Conservation (phyloP, 35 echinoderm and acorn worm species). For the Patiria miniata region DNA sequence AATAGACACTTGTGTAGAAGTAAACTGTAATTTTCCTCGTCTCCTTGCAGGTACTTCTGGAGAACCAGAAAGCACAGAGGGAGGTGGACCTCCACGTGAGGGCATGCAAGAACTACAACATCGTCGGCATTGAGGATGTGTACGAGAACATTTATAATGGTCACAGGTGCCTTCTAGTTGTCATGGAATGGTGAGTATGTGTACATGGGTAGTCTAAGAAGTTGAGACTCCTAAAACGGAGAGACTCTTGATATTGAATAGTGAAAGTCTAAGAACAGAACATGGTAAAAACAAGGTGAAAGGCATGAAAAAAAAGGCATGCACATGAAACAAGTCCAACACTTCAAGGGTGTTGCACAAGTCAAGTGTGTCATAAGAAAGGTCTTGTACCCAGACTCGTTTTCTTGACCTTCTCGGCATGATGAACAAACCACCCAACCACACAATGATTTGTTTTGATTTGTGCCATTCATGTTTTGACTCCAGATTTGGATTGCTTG, state of each 20-base stretch:
- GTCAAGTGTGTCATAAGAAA: too few species aligned
- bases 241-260: background rate
- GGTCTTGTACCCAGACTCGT: too few species aligned
- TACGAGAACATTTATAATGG: constrained; percentile 99
- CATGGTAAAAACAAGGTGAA: background rate
- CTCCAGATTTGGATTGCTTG: too few species aligned
- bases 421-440: too few species aligned
- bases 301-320: background rate
- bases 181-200: constrained; percentile 95
- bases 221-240: too few species aligned
- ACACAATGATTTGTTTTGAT: too few species aligned
- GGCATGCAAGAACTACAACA: constrained; percentile 63
- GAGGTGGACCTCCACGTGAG: constrained; percentile 88
- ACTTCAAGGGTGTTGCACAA: too few species aligned
- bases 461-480: too few species aligned
- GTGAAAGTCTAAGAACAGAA: background rate
- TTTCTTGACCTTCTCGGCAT: too few species aligned
- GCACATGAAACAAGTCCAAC: background rate
- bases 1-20: too few species aligned
- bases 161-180: constrained; percentile 87
- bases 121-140: constrained; percentile 93
- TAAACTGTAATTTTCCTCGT: background rate
- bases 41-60: constrained; percentile 77
- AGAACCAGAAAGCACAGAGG: constrained; percentile 86
- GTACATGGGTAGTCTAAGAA: background rate